Evolutionary conservation across 2,888 invertebrate genomes (phyloP).

Genomic region (Lochmaea crataegi): DNA sequence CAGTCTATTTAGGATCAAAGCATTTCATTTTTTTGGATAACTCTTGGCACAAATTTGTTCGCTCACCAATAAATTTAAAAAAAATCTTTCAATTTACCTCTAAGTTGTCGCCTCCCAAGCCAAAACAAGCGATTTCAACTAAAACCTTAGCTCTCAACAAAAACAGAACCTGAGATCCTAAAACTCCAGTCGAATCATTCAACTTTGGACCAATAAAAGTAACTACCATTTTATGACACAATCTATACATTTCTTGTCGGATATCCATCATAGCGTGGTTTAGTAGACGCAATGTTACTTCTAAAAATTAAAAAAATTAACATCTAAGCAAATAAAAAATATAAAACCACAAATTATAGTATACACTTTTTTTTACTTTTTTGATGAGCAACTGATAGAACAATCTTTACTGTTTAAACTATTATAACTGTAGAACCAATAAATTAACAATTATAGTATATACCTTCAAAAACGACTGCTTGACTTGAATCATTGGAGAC

Average conservation of each 20-base stretch:
- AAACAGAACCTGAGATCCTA: conserved; percentile 68
- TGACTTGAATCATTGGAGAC: conserved; percentile 47
- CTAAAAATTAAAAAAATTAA: conserved; percentile 45
- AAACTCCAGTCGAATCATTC: conserved; percentile 55
- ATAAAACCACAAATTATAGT: neutral
- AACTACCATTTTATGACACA: conserved; percentile 69
- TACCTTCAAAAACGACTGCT: conserved; percentile 48
- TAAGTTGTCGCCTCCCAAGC: conserved; percentile 66
- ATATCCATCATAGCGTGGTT: conserved; percentile 70
- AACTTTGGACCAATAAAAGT: conserved; percentile 69
- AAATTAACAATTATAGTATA: neutral
- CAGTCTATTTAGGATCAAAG: no score
- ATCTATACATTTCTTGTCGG: conserved; percentile 68
- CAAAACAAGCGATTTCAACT: conserved; percentile 75
- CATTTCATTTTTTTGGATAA: no score
- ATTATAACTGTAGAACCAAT: no score
- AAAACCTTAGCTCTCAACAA: conserved; percentile 71
- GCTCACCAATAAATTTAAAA: no score
- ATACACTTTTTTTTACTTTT: no score
- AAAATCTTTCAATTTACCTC: conserved; percentile 55
- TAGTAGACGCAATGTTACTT: conserved; percentile 69
- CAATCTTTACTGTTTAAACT: no score
- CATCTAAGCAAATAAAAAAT: conserved; percentile 11
- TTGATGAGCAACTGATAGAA: no score
- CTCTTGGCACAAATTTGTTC: no score